Evolutionary conservation across 2,113 vertebrate species (phyloP), one percentile per base, ranked within the genome.

Genomic region (Tricholaema leucomelas): DNA sequence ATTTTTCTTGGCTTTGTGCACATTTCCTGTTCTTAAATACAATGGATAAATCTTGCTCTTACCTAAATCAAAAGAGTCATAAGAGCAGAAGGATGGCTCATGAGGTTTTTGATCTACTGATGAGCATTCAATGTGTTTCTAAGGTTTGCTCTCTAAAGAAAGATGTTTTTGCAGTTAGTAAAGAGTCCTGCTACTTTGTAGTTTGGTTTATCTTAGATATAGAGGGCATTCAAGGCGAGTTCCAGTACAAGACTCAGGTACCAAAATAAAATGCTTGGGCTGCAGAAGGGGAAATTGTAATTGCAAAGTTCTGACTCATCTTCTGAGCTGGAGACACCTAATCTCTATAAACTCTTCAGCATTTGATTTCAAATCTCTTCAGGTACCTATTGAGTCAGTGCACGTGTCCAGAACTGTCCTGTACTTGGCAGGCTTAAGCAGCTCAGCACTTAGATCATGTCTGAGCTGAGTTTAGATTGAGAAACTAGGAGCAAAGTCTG

Each of bases 361-460:
- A 82, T 93, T 94, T 96, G 95, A 95, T 93, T 81, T 92, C 94
- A 94, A 93, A 95, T 91, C 90, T 89, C 85, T 92, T 93, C 81
- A 95, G 80, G 79, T 96, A 87, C 81, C 31, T 83, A 91, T 91
- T 96, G 93, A 89, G 89, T 91, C 93, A 95, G 64, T 87, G 87
- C 95, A 94, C 87, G 65, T 96, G 94, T 79, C 95, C 95, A 95
- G 94, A 96, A 83, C 91, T 95, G 93, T 77, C 93, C 64, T 91
- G 35, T 74, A 67, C 64, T 90, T 90, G 85, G 79, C 91, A 92
- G 52, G 8, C 69, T 93, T 89, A 80, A 87, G 69, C 75, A 92
- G 36, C 52, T 87, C 85, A 87, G 67, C 72, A 67, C 36, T 92
- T 94, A 94, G 79, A 82, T 96, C 94, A 93, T 92, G 91, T 94